Evolutionary conservation across 2,113 vertebrate genomes (phyloP).

Genomic region (Dasyornis broadbenti): DNA sequence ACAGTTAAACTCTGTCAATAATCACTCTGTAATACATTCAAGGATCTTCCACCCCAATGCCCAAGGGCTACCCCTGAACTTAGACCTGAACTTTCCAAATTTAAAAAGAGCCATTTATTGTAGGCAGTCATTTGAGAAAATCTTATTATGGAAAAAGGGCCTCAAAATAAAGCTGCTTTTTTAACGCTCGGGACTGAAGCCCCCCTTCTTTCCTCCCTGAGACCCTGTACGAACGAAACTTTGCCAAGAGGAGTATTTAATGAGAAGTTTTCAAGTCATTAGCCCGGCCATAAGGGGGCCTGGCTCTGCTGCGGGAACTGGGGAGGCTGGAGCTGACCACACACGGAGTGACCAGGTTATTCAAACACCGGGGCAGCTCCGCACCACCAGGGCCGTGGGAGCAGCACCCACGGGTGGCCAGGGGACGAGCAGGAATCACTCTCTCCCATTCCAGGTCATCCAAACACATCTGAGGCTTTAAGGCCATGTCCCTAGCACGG

Average conservation of each 20-base stretch:
- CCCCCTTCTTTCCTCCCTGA: fast-evolving
- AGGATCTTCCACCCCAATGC: not conserved
- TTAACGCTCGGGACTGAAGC: not conserved
- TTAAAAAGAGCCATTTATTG: slow-evolving; percentile 1
- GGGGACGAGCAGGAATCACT: fast-evolving
- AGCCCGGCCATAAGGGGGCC: not conserved
- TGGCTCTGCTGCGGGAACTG: not conserved
- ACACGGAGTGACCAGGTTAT: not conserved
- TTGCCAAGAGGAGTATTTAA: slow-evolving; percentile 18
- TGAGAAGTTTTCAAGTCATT: not conserved
- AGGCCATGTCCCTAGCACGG: fast-evolving
- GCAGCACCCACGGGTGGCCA: fast-evolving
- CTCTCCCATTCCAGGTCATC: fast-evolving
- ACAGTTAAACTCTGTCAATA: slow-evolving; percentile 51
- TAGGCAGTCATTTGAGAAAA: slow-evolving; percentile 16
- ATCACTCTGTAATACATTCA: not conserved
- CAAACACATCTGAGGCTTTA: not conserved
- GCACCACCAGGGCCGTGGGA: fast-evolving
- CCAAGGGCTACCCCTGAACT: not conserved
- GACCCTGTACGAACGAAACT: not conserved
- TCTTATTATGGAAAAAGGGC: not conserved
- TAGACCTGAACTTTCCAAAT: slow-evolving; percentile 20
- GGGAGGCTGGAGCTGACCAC: not conserved
- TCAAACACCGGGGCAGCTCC: not conserved
- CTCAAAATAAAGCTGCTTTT: not conserved